Percentiles rank a stretch among this genome's conserved stretches.
These are phyloP conservation scores for Siniperca scherzeri DNA, from an alignment of 2,797 vertebrate genomes.

Conservation along the genomic window DNA sequence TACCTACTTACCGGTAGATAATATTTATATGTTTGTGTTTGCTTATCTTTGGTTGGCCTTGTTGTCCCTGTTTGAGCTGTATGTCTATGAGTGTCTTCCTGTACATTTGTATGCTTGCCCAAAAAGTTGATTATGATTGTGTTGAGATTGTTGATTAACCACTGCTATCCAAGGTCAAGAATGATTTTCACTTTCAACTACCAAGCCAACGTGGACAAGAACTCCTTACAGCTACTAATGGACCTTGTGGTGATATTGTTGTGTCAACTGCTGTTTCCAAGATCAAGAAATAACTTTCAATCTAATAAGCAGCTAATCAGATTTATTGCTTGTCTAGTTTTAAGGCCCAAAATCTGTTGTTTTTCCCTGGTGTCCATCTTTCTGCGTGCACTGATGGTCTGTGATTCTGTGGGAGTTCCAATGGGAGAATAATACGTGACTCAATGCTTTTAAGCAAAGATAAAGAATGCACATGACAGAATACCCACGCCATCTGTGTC, in stretches of 20 bases:
- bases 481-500: slow-evolving; percentile 52
- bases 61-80: background rate
- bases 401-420: slow-evolving; percentile 53
- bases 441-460: slow-evolving; percentile 52
- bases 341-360: background rate
- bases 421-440: slow-evolving; percentile 44
- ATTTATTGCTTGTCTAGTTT: background rate
- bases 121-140: background rate
- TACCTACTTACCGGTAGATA: background rate
- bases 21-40: background rate
- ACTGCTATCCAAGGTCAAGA: slow-evolving; percentile 22
- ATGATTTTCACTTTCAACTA: slow-evolving; percentile 3
- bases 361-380: background rate
- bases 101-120: background rate
- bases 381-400: slow-evolving; percentile 4
- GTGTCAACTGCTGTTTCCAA: background rate
- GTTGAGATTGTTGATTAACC: slow-evolving; percentile 15
- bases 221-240: background rate
- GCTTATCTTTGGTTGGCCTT: background rate
- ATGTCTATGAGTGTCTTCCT: background rate
- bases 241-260: background rate
- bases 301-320: background rate
- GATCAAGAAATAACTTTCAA: background rate
- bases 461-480: slow-evolving; percentile 35
- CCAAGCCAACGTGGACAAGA: background rate